A percentile compares a stretch with the other conserved stretches of the same genome.
Conservation (phyloP, 2,888 invertebrate species). For the Mantis religiosa region DNA sequence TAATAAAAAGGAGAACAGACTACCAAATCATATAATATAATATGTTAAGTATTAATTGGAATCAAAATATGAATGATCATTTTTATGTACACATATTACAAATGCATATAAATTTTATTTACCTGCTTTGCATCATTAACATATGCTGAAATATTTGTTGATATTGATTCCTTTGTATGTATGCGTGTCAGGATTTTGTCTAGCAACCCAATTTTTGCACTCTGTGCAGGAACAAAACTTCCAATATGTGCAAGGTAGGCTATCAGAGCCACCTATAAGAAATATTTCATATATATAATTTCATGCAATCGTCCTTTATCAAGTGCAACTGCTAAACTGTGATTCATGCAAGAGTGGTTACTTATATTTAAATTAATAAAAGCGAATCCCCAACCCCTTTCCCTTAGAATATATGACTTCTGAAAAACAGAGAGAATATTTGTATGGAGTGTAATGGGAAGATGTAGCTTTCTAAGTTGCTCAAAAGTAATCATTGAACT, state of each 20-base stretch:
- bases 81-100: neutral
- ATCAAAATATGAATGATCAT: neutral
- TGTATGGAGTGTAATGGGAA: too few species aligned
- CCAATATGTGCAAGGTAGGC: conserved; percentile 86
- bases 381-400: too few species aligned
- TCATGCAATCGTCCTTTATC: too few species aligned
- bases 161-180: conserved; percentile 71
- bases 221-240: conserved; percentile 79
- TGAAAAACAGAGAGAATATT: too few species aligned
- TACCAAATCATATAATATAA: neutral
- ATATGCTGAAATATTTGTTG: conserved; percentile 78
- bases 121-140: conserved; percentile 82
- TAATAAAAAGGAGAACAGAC: too few species aligned
- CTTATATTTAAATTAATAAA: too few species aligned
- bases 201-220: conserved; percentile 66
- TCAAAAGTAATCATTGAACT: too few species aligned
- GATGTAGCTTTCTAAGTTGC: too few species aligned
- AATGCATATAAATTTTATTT: conserved; percentile 15
- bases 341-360: too few species aligned
- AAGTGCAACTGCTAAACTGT: too few species aligned
- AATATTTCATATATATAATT: neutral
- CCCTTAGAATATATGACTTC: too few species aligned
- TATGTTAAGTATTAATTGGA: neutral
- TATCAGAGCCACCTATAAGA: conserved; percentile 58
- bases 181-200: conserved; percentile 73